Evolutionary conservation across 2,888 invertebrate species (phyloP).

Genomic region (Drosophila prolongata): DNA sequence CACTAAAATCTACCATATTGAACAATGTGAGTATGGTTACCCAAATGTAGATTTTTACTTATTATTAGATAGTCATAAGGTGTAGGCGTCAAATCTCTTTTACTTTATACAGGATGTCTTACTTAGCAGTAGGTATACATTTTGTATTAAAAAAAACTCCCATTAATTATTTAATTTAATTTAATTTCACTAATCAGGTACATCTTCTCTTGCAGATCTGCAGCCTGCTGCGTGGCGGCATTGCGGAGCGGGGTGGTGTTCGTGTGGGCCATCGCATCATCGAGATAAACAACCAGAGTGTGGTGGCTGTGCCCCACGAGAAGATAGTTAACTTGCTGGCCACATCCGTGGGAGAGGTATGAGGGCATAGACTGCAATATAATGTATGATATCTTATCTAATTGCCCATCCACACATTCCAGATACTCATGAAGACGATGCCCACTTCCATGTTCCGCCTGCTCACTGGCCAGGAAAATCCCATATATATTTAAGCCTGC

Average conservation of each 20-base stretch:
- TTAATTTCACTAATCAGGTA: too few species aligned
- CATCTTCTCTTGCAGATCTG: constrained; percentile 90
- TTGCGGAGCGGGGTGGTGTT: constrained; percentile 99
- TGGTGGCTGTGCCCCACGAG: constrained; percentile 99
- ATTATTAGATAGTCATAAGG: too few species aligned
- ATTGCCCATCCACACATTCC: constrained; percentile 70
- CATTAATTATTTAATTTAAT: too few species aligned
- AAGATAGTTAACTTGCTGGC: constrained; percentile 99
- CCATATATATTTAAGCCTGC: constrained; percentile 94
- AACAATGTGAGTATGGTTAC: too few species aligned
- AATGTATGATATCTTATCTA: too few species aligned
- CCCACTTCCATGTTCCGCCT: constrained; percentile 99
- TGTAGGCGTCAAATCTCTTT: too few species aligned
- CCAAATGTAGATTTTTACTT: too few species aligned
- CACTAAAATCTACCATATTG: too few species aligned
- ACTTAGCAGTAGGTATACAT: too few species aligned
- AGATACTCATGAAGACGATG: constrained; percentile 99
- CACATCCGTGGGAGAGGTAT: constrained; percentile 99
- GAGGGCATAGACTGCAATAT: too few species aligned
- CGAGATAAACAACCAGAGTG: constrained; percentile 99
- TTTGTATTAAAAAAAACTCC: too few species aligned
- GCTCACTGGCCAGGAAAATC: constrained; percentile 99
- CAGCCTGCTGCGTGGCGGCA: constrained; percentile 98
- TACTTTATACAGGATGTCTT: too few species aligned
- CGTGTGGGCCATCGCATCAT: constrained; percentile 99